phyloP scores from a whole-genome alignment of 2,888 invertebrate genomes.

The Phrixothrix hirtus region DNA sequence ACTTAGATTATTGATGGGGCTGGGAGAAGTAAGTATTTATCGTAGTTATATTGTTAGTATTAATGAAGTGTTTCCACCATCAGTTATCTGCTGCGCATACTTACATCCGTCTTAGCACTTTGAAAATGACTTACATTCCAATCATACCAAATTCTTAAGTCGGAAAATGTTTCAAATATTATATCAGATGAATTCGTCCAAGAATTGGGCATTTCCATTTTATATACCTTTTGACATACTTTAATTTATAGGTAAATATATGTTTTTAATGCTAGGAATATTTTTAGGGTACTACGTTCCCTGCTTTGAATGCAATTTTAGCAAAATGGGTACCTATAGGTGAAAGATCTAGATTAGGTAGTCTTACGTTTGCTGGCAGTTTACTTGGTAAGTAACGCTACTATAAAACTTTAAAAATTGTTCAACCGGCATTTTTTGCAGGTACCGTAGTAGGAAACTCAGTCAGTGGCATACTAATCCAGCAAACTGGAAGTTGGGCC shows the following conservation, averaged over 20 bases:
- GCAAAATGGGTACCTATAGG: slow-evolving; percentile 64
- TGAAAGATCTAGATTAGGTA: slow-evolving; percentile 62
- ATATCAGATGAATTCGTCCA: too few species aligned
- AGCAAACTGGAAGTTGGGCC: slow-evolving; percentile 69
- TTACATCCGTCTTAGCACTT: too few species aligned
- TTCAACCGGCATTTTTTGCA: slow-evolving; percentile 1
- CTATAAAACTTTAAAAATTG: too few species aligned
- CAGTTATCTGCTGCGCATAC: too few species aligned
- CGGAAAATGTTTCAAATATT: too few species aligned
- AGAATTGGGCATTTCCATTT: too few species aligned
- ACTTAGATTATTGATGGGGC: slow-evolving; percentile 71
- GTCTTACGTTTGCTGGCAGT: slow-evolving; percentile 64
- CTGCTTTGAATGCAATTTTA: slow-evolving; percentile 64
- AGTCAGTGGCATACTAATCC: slow-evolving; percentile 65
- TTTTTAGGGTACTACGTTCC: slow-evolving; percentile 62
- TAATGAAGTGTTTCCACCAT: too few species aligned
- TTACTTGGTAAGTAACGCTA: slow-evolving; percentile 61
- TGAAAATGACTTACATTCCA: too few species aligned
- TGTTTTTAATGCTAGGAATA: neutral
- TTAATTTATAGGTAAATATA: neutral
- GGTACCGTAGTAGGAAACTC: slow-evolving; percentile 23
- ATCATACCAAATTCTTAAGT: too few species aligned
- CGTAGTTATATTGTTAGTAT: neutral
- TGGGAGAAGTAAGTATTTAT: slow-evolving; percentile 65
- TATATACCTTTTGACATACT: neutral